phyloP scores from a whole-genome alignment of 1,140 invertebrate species.

The Heliconius hewitsoni region DNA sequence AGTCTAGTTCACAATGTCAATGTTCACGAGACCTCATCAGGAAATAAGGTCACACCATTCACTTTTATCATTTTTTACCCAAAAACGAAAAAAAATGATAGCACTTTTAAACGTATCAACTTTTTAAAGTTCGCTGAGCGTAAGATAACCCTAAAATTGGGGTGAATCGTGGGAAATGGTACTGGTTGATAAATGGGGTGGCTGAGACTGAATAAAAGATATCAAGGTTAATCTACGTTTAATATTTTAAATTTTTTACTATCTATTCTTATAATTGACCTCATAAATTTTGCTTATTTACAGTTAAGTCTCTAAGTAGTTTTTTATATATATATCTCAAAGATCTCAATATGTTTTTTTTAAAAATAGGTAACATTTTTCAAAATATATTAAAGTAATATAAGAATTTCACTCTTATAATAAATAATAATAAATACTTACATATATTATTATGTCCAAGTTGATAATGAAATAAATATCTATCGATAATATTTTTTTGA shows the following conservation, averaged over 20 bases:
- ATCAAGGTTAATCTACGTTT: slow-evolving; percentile 68
- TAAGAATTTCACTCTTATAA: too few species aligned
- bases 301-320: neutral
- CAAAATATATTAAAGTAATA: too few species aligned
- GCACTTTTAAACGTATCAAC: slow-evolving; percentile 69
- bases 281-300: slow-evolving; percentile 10
- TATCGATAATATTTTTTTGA: too few species aligned
- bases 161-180: slow-evolving; percentile 72
- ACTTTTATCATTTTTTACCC: slow-evolving; percentile 56
- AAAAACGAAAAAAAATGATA: slow-evolving; percentile 56
- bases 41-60: slow-evolving; percentile 64
- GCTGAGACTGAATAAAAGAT: slow-evolving; percentile 49
- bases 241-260: slow-evolving; percentile 30
- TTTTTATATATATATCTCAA: neutral
- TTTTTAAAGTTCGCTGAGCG: slow-evolving; percentile 55
- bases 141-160: slow-evolving; percentile 73
- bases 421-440: too few species aligned
- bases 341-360: neutral
- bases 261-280: neutral
- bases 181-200: slow-evolving; percentile 50
- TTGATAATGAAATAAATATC: too few species aligned
- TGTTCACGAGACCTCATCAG: slow-evolving; percentile 77
- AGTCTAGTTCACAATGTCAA: slow-evolving; percentile 66
- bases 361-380: neutral
- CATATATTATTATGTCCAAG: too few species aligned